A percentile compares a stretch with the other conserved stretches of the same genome.
phyloP scores from a whole-genome alignment of 2,113 vertebrate genomes.

The Brachyistius frenatus region DNA sequence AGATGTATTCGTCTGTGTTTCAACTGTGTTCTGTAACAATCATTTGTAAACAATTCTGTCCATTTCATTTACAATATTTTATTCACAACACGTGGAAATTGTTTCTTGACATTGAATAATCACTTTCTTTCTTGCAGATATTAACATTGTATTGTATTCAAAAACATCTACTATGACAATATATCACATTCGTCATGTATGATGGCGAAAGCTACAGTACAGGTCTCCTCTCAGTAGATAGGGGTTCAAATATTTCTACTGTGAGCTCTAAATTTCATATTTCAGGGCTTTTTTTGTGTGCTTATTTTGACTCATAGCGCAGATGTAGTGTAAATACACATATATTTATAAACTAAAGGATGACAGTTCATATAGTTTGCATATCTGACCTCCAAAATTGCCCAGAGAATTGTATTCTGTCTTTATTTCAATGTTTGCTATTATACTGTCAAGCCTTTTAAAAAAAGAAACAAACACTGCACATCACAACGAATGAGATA shows the following conservation, averaged over 20 bases:
- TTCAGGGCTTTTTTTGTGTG: no score
- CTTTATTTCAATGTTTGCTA: no score
- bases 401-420: no score
- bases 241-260: not conserved
- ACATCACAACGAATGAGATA: not conserved
- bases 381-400: no score
- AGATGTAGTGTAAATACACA: not conserved
- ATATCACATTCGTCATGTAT: not conserved
- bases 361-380: not conserved
- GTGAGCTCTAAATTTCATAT: not conserved
- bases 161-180: not conserved
- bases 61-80: no score
- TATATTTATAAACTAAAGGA: not conserved
- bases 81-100: no score
- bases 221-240: no score
- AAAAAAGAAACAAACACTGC: not conserved
- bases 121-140: no score
- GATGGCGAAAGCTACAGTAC: not conserved
- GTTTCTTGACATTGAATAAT: no score
- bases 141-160: not conserved
- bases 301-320: not conserved
- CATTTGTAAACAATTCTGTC: no score
- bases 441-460: not conserved
- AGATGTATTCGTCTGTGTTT: not conserved
- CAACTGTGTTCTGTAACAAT: no score